Evolutionary conservation across 2,113 vertebrate genomes (phyloP).

Genomic region (Xyrauchen texanus): DNA sequence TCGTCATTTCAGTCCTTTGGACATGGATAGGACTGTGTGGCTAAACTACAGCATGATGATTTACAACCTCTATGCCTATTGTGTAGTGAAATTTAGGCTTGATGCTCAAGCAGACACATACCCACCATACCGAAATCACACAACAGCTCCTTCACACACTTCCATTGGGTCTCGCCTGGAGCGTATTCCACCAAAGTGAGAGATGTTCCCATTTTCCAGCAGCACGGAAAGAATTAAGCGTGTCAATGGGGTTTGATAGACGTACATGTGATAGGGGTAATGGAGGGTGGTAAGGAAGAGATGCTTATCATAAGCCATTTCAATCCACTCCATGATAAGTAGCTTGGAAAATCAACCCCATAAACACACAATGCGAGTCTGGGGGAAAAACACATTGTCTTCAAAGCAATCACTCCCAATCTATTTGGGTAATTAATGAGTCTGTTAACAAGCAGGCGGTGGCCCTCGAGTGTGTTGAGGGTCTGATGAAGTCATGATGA

Average conservation of each 20-base stretch:
- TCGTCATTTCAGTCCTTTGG: slow-evolving; percentile 11
- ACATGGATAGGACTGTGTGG: slow-evolving; percentile 27
- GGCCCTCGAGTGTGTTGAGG: slow-evolving; percentile 32
- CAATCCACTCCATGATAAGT: slow-evolving; percentile 39
- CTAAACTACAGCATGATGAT: slow-evolving; percentile 12
- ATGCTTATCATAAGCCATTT: slow-evolving; percentile 45
- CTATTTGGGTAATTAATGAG: slow-evolving; percentile 53
- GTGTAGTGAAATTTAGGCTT: slow-evolving; percentile 17
- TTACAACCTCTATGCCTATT: background rate
- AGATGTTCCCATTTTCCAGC: slow-evolving; percentile 1
- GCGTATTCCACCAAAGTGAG: background rate
- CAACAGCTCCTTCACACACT: slow-evolving; percentile 3
- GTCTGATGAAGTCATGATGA: slow-evolving; percentile 35
- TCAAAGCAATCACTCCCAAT: slow-evolving; percentile 49
- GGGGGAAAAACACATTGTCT: slow-evolving; percentile 28
- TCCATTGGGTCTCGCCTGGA: background rate
- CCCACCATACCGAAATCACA: slow-evolving; percentile 11
- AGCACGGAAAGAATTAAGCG: slow-evolving; percentile 9
- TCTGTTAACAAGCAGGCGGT: slow-evolving; percentile 49
- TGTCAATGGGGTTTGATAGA: slow-evolving; percentile 13
- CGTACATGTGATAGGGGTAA: slow-evolving; percentile 43
- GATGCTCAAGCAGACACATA: background rate
- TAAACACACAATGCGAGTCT: slow-evolving; percentile 34
- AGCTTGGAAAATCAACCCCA: slow-evolving; percentile 45
- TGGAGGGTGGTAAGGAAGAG: slow-evolving; percentile 42